Conservation (phyloP, 2,797 vertebrate genomes). For the Catamblyrhynchus diadema region DNA sequence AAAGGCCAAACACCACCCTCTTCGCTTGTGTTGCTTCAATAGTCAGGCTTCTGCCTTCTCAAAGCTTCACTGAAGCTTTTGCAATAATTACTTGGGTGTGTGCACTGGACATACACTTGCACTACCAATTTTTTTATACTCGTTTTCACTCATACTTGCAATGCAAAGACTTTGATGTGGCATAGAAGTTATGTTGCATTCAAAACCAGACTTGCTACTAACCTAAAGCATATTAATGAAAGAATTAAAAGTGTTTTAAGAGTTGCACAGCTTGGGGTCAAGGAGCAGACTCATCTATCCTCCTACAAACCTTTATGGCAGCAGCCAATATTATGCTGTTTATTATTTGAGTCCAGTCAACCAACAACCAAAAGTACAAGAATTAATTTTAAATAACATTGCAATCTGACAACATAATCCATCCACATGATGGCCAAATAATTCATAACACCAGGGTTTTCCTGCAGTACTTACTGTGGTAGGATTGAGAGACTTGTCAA, state of each 20-base stretch:
- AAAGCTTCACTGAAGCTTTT: not conserved
- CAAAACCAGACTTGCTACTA: not conserved
- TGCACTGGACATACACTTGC: not conserved
- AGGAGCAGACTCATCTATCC: not conserved
- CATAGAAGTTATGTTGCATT: not conserved
- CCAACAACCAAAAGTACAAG: not conserved
- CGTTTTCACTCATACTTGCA: not conserved
- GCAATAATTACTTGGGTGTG: conserved; percentile 13
- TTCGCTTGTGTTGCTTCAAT: not conserved
- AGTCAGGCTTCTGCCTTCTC: not conserved
- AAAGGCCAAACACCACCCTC: not conserved
- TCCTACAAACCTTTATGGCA: not conserved
- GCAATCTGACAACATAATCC: not conserved
- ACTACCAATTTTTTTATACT: not conserved
- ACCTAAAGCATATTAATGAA: conserved; percentile 2
- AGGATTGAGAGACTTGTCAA: conserved; percentile 76
- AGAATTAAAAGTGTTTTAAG: not conserved
- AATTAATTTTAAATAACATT: not conserved
- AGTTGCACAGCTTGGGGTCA: not conserved
- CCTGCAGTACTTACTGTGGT: conserved; percentile 68
- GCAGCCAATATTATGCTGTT: not conserved
- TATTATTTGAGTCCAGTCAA: not conserved
- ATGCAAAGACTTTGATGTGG: conserved; percentile 39
- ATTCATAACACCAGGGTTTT: not conserved
- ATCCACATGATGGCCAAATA: not conserved